Evolutionary conservation across 2,888 invertebrate species (phyloP), one percentile per base, ranked within the genome.

Genomic region (Limenitis camilla): DNA sequence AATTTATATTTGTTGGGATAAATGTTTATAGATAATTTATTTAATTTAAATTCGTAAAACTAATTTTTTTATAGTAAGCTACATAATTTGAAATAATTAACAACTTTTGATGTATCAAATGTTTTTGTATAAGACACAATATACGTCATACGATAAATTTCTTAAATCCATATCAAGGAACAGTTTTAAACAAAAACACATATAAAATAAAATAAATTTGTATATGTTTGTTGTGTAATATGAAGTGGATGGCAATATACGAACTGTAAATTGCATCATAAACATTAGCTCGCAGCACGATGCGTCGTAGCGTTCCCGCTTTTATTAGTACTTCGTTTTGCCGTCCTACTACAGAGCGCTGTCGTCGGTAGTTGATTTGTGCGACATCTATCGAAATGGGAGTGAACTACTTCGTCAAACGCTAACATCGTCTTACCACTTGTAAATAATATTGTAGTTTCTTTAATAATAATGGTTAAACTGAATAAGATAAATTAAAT

Each of bases 251-350:
- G 65, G 77, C 74, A 79, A 79, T 82, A 81, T 80, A 81, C 76
- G 74, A 74, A 78, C 78, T 78, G 78, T 78, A 78, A 84, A 84
- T 81, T 79, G 80, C 80, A 73, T 78, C 81, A 76, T 83, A 84
- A 85, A 83, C 78, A 79, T 82, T 74, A 67, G 62, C 70, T 69
- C 65, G 65, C 66, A 63, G 49, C 49, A 50, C 50, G 58, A 52
- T 46, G 50, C 52, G 40, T 46, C 61, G 61, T 64, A 63, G 62
- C 67, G 72, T 70, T 66, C 66, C 64, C 68, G 66, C 65, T 61
- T 58, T 63, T 63, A 57, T 63, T 72, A 72, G 70, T 73, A 65
- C 65, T 41, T 11, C 43, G 52, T 62, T 59, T 55, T 39, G 53
- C 71, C 76, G 62, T 68, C 42, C 42, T 35, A 40, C 33, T 43